A percentile compares a stretch with the other conserved stretches of the same genome.
Conservation (phyloP, 1,140 invertebrate species). For the Galleria mellonella region DNA sequence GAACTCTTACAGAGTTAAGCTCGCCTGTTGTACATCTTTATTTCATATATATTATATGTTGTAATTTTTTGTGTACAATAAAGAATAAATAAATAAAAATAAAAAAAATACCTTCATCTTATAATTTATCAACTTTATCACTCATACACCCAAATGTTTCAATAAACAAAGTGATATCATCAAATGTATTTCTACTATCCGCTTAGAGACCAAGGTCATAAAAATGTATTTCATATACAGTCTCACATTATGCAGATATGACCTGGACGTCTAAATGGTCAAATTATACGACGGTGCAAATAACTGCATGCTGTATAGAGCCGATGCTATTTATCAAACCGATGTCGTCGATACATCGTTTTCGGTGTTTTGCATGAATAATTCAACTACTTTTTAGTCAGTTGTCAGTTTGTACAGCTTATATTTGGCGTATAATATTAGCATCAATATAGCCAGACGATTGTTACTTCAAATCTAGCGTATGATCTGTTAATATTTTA, state of each 20-base stretch:
- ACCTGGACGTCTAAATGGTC: constrained; percentile 52
- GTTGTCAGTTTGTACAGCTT: constrained; percentile 15
- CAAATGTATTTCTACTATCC: not conserved
- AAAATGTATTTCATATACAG: constrained; percentile 17
- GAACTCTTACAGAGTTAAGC: too few relatives aligned
- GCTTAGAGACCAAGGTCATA: constrained; percentile 32
- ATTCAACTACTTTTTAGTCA: constrained; percentile 34
- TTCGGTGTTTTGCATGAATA: constrained; percentile 44
- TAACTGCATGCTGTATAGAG: constrained; percentile 52
- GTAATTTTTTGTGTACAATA: too few relatives aligned
- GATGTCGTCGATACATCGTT: constrained; percentile 27
- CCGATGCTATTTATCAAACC: constrained; percentile 32
- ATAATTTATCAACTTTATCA: too few relatives aligned
- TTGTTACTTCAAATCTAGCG: too few relatives aligned
- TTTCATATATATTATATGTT: too few relatives aligned
- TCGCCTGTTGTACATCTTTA: too few relatives aligned
- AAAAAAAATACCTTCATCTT: too few relatives aligned
- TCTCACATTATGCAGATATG: constrained; percentile 39
- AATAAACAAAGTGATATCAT: too few relatives aligned
- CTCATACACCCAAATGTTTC: too few relatives aligned
- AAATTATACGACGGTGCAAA: constrained; percentile 62
- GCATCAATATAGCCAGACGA: constrained; percentile 32
- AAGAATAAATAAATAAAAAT: too few relatives aligned
- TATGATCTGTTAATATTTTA: too few relatives aligned
- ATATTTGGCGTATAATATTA: constrained; percentile 38